Base-by-base conservation (phyloP, 2,888 invertebrate species). In the Volucella bombylans region DNA sequence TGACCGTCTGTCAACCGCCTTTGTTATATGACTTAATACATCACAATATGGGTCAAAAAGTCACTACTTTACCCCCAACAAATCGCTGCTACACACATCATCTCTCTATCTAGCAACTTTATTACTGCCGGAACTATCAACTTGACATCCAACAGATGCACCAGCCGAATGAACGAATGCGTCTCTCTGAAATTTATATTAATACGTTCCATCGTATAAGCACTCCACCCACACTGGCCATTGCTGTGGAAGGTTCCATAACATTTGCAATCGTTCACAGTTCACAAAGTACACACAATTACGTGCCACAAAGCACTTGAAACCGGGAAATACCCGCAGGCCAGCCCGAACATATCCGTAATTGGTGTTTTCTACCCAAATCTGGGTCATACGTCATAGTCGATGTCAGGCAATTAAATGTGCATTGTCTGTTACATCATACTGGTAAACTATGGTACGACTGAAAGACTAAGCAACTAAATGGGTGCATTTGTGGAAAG, bases 81-180 rank as follows among this genome's bases (percentile, higher is more conserved):
- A 12, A 12, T 10, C 41, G 62, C 55, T 55, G 41, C 18, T 18
- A 38, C 41, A 52, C n/a, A 43, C 18, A 55, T 15, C 57, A 81
- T 57, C 0, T 31, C 31, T 6, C 64, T 39, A 77, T 62, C 41
- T n/a, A 72, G 61, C 54, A 65, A 82, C 71, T 82, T 77, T n/a
- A 54, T 49, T 23, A 41, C 67, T 82, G 82, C 82, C 82, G 82
- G 82, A 82, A 82, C 65, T 50, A 69, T 67, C 62, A 74, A 67
- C 74, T 69, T 64, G 64, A 59, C 68, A 81, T 59, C 52, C 62
- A 52, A 64, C 74, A 81, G 59, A 79, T 55, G 57, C 31, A 43
- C 47, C 14, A n/a, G 14, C 9, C 10, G 14, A 49, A 45, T 59
- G 79, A n/a, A 82, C 49, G 79, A 73, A 82, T 73, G 64, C 39